Evolutionary conservation across 2,113 vertebrate genomes (phyloP).

Genomic region (Pundamilia nyererei): DNA sequence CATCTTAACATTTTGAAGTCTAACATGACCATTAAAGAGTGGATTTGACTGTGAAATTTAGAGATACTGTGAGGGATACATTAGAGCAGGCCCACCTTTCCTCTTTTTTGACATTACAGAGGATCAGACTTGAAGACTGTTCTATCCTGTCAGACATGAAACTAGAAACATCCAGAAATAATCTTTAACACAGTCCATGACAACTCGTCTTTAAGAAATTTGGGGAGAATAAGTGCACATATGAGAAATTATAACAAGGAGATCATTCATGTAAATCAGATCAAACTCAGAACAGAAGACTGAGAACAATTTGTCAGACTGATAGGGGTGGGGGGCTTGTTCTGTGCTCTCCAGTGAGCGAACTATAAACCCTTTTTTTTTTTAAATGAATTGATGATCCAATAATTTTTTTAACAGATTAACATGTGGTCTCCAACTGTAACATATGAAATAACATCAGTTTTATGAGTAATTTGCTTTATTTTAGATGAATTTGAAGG

Average conservation of each 20-base stretch:
- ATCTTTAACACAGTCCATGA: background rate
- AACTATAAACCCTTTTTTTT: background rate
- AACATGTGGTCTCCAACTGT: background rate
- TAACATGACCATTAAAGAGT: background rate
- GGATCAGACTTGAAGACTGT: background rate
- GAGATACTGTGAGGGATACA: background rate
- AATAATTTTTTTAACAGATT: background rate
- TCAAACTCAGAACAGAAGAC: background rate
- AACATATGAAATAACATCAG: background rate
- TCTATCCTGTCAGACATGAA: background rate
- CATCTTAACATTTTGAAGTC: background rate
- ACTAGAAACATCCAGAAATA: background rate
- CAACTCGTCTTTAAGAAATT: background rate
- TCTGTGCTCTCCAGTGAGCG: background rate
- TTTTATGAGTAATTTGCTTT: background rate
- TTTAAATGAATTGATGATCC: accelerated
- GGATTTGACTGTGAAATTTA: background rate
- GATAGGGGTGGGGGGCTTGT: background rate
- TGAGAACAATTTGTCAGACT: background rate
- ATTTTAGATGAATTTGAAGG: background rate
- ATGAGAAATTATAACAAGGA: background rate
- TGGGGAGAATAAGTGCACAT: background rate
- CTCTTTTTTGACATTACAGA: background rate
- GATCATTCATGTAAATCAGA: background rate
- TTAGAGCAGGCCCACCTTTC: background rate